Conservation (phyloP, 2,888 invertebrate genomes). For the Drosophila antonietae region DNA sequence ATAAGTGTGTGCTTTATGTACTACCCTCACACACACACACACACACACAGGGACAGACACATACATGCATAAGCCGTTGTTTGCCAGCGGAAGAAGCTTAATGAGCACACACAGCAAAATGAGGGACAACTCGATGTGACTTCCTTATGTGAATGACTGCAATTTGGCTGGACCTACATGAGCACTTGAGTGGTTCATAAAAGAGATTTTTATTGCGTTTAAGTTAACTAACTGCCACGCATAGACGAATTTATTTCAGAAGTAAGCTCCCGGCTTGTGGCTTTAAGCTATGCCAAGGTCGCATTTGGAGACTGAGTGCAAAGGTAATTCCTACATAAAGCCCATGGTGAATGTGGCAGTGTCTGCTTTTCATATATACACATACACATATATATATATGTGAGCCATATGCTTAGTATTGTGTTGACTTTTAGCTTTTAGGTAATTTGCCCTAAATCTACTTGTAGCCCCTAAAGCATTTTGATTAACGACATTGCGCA, state of each 20-base stretch:
- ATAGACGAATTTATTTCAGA: slow-evolving; percentile 44
- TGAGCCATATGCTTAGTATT: slow-evolving; percentile 29
- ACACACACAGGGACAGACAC: background rate
- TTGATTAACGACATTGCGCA: slow-evolving; percentile 79
- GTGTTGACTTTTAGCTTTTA: slow-evolving; percentile 45
- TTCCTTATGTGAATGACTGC: slow-evolving; percentile 18
- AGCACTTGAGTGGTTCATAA: slow-evolving; percentile 53
- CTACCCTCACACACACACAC: slow-evolving; percentile 33
- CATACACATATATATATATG: background rate
- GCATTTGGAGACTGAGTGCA: slow-evolving; percentile 14
- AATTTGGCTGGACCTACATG: slow-evolving; percentile 28
- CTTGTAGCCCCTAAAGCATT: slow-evolving; percentile 56
- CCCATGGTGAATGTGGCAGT: slow-evolving; percentile 5
- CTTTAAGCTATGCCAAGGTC: slow-evolving; percentile 27
- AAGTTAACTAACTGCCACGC: slow-evolving; percentile 63
- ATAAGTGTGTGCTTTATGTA: slow-evolving; percentile 72
- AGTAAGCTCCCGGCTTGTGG: background rate
- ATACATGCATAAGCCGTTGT: slow-evolving; percentile 46
- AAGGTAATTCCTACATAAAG: slow-evolving; percentile 32
- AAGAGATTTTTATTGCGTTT: slow-evolving; percentile 73
- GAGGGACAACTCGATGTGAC: slow-evolving; percentile 36
- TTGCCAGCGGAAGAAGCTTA: slow-evolving; percentile 72
- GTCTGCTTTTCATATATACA: background rate
- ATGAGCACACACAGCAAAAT: slow-evolving; percentile 48
- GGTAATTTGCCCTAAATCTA: slow-evolving; percentile 43